Base-by-base conservation (phyloP, 2,797 vertebrate species). In the Menidia menidia region DNA sequence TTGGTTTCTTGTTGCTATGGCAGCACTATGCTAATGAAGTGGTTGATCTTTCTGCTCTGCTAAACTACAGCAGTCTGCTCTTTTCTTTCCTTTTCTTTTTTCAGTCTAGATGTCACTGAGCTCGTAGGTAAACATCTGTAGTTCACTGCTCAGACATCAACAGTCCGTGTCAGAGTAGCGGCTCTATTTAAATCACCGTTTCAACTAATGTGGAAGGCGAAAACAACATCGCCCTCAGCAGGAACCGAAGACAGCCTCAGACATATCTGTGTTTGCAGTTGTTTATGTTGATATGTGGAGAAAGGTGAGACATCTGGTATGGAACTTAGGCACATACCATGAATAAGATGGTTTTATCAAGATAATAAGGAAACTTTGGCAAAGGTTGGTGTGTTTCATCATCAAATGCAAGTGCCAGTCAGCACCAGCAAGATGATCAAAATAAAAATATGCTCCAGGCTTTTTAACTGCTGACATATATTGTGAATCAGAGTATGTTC, bases 1-100 rank as follows among this genome's bases (percentile, higher is more conserved):
- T 85, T 87, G 81, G 85, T 89, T 82, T 87, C 83, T 75, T 91
- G 91, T 93, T 93, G 86, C 92, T 48, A 93, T 91, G 88, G 89
- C 78, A 89, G 87, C 91, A 19, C 66, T 84, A 93, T 93, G 89
- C 76, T 90, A 93, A 93, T 92, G 83, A 90, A 68, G 68, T 55
- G 74, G 72, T 78, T 65, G 79, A 76, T 89, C 79, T 85, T 82
- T 48, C 58, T 55, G 78, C 75, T 85, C 53, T 61, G 16, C 54
- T 61, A 63, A 88, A 83, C 75, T 74, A 68, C 78, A 68, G 64
- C 75, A 55, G 72, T 52, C 68, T 62, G 76, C 82, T 85, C 64
- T 50, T 78, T 68, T 32, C 16, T 60, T 61, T 73, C 30, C n/a
- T 53, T 43, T 32, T 53, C 44, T 43, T 41, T 25, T 19, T 60